Conservation (phyloP, 2,888 invertebrate genomes). For the Heteromurus nitidus region DNA sequence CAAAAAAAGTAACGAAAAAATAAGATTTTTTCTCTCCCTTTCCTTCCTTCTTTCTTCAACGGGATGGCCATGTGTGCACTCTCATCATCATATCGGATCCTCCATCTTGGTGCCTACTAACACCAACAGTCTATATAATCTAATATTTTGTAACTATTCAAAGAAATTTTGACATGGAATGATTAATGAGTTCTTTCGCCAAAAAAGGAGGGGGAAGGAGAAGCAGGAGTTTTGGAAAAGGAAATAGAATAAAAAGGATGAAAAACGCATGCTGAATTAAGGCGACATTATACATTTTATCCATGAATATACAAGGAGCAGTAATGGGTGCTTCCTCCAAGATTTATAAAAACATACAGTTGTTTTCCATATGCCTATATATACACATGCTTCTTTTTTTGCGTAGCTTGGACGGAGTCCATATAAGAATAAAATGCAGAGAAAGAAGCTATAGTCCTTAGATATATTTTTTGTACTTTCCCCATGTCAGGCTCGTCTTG, state of each 20-base stretch:
- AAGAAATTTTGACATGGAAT: constrained; percentile 48
- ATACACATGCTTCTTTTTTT: too few species aligned
- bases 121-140: too few species aligned
- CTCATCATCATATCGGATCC: neutral
- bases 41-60: neutral
- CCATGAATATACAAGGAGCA: neutral
- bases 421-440: constrained; percentile 8
- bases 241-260: neutral
- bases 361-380: too few species aligned
- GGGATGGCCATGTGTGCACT: neutral
- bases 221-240: constrained; percentile 17
- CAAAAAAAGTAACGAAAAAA: neutral
- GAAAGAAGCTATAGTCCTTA: constrained; percentile 17
- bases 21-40: constrained; percentile 7
- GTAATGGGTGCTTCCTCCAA: neutral
- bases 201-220: constrained; percentile 28
- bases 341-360: neutral
- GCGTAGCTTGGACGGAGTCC: too few species aligned
- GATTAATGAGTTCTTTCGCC: constrained; percentile 48
- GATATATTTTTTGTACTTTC: constrained; percentile 31
- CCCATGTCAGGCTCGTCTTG: neutral
- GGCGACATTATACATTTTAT: neutral
- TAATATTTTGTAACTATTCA: constrained; percentile 39
- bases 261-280: neutral
- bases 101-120: neutral